phyloP scores from a whole-genome alignment of 2,113 vertebrate genomes.

The Apistogramma diplotaenia region DNA sequence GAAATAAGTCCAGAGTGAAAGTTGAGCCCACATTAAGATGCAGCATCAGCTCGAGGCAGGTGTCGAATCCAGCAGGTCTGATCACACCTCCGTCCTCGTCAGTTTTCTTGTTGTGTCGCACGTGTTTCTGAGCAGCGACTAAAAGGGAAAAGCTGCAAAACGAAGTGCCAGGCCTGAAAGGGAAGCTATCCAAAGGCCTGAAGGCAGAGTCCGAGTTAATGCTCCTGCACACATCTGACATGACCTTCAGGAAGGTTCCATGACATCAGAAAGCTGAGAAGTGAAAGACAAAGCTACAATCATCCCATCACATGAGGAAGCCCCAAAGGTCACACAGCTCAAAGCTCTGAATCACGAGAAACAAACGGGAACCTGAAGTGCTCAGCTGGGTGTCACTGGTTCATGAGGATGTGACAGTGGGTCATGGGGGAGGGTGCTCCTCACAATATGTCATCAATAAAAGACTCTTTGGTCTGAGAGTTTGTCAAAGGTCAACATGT shows the following conservation, averaged over 20 bases:
- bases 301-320: not conserved
- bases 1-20: not conserved
- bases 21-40: not conserved
- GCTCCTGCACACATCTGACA: not conserved
- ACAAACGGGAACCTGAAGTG: not conserved
- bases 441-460: too few species aligned
- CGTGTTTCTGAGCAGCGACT: not conserved
- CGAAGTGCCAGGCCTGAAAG: not conserved
- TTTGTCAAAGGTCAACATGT: too few species aligned
- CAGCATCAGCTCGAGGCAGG: not conserved
- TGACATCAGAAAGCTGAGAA: not conserved
- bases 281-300: not conserved
- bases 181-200: not conserved
- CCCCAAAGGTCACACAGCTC: not conserved
- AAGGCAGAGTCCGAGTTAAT: not conserved
- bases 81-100: not conserved
- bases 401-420: not conserved
- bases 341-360: not conserved
- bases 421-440: too few species aligned
- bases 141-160: not conserved
- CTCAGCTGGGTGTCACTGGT: fast-evolving
- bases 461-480: too few species aligned
- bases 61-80: fast-evolving
- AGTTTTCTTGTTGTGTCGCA: not conserved
- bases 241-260: conserved; percentile 20